Evolutionary conservation across 2,797 vertebrate species (phyloP).

Genomic region (Thripadectes ignobilis): DNA sequence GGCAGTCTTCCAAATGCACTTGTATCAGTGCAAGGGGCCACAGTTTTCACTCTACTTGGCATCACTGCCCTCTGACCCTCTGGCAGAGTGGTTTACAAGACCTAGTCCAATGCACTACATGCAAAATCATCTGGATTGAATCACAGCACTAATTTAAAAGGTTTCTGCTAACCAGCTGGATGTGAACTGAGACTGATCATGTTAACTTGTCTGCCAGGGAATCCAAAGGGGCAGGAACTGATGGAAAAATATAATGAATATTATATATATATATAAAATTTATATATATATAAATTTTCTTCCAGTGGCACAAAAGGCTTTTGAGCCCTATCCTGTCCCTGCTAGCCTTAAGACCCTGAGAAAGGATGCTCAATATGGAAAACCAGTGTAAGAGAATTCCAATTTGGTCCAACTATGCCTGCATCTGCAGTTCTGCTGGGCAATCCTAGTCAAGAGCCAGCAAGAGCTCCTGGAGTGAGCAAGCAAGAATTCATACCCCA

Average conservation of each 20-base stretch:
- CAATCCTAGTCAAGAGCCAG: not conserved
- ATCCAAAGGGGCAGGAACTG: not conserved
- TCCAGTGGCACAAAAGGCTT: not conserved
- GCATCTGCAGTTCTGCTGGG: not conserved
- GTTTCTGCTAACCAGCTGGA: conserved; percentile 17
- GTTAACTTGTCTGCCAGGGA: not conserved
- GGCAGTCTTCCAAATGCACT: not conserved
- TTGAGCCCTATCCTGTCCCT: not conserved
- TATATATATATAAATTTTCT: too few species aligned
- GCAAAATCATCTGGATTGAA: not conserved
- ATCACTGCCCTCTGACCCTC: not conserved
- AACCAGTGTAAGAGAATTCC: not conserved
- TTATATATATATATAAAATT: too few species aligned
- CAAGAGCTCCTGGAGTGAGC: not conserved
- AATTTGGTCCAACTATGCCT: not conserved
- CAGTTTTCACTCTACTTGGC: not conserved
- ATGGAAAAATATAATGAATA: not conserved
- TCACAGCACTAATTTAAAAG: not conserved
- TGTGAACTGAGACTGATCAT: not conserved
- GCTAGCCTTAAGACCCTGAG: not conserved
- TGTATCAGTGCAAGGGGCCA: not conserved
- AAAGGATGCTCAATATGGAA: not conserved
- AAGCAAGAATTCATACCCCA: not conserved
- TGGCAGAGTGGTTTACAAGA: not conserved
- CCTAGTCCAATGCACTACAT: not conserved